phyloP scores from a whole-genome alignment of 2,888 invertebrate species.

The Drosophila ezoana region DNA sequence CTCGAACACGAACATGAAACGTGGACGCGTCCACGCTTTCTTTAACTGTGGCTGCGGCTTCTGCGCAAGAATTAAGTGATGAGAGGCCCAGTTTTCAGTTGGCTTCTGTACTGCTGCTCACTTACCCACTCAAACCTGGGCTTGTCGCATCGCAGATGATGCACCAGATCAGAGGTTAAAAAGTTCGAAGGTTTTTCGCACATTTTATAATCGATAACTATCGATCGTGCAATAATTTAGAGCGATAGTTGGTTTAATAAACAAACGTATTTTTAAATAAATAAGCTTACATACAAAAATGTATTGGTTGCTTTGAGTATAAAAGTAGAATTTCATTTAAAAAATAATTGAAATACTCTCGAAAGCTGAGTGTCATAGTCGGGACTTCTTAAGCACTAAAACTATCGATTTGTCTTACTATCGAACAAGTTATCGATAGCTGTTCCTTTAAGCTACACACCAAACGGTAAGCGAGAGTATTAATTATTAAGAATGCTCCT shows the following conservation, averaged over 20 bases:
- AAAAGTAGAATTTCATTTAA: neutral
- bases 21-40: constrained; percentile 47
- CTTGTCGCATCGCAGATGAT: constrained; percentile 31
- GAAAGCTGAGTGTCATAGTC: neutral
- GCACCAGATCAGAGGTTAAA: constrained; percentile 55
- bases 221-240: constrained; percentile 39
- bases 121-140: constrained; percentile 19
- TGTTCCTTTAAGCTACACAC: neutral
- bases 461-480: no score
- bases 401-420: no score
- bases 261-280: neutral
- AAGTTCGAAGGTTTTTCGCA: constrained; percentile 43
- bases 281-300: neutral
- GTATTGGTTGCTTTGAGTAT: neutral
- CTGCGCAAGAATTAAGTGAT: neutral
- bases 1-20: constrained; percentile 76
- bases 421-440: no score
- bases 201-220: constrained; percentile 33
- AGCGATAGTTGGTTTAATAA: neutral
- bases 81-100: no score
- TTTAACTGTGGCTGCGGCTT: neutral
- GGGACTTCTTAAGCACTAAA: no score
- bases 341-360: neutral
- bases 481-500: neutral
- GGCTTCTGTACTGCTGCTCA: constrained; percentile 4